These are phyloP conservation scores for Apis mellifera DNA, from an alignment of 1,140 invertebrate species.

Conservation along the genomic window Amel_HAv3.1 CM009935.2:8699501-8700000, in stretches of 20 bases:
- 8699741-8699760: no score
- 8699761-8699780: background rate
- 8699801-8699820: slow-evolving; percentile 55
- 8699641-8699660: background rate
- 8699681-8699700: background rate
- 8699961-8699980: slow-evolving; percentile 56
- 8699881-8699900: slow-evolving; percentile 54
- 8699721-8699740: background rate
- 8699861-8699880: slow-evolving; percentile 48
- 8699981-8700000: slow-evolving; percentile 29
- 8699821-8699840: slow-evolving; percentile 47
- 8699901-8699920: slow-evolving; percentile 50
- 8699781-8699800: slow-evolving; percentile 25
- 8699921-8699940: slow-evolving; percentile 55
- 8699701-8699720: background rate
- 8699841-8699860: slow-evolving; percentile 40
- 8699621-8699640: background rate
- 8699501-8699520: slow-evolving; percentile 1
- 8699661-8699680: background rate
- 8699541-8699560: background rate
- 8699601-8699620: background rate
- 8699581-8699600: background rate
- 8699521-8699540: slow-evolving; percentile 15
- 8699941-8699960: slow-evolving; percentile 63
- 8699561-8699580: background rate